These are phyloP conservation scores for Podocnemis expansa DNA, from an alignment of 2,113 vertebrate genomes.

Conservation along the genomic window DNA sequence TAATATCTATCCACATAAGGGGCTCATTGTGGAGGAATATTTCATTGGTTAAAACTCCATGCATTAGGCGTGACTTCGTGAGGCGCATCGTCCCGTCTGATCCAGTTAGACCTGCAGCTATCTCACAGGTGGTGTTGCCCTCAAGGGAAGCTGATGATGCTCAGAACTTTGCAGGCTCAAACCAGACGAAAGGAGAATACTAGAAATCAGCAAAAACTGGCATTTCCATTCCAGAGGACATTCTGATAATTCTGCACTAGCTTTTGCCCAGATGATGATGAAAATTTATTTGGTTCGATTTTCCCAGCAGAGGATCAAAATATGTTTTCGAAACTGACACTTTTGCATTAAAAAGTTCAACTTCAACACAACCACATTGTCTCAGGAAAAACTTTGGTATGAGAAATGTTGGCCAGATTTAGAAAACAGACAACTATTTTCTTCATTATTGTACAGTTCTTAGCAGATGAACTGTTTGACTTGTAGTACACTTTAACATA, in stretches of 20 bases:
- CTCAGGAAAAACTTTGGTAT: neutral
- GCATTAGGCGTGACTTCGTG: neutral
- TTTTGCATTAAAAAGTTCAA: neutral
- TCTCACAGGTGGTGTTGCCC: neutral
- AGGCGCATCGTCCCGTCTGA: neutral
- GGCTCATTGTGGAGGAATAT: neutral
- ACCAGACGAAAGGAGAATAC: neutral
- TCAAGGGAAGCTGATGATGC: neutral
- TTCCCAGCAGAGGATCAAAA: neutral
- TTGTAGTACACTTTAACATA: neutral
- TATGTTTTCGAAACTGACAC: neutral
- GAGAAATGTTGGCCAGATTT: neutral
- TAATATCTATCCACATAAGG: neutral
- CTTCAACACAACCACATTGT: neutral
- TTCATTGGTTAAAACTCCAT: neutral
- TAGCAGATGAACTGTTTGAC: neutral
- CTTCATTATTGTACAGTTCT: neutral
- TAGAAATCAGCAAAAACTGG: neutral
- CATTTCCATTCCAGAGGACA: neutral
- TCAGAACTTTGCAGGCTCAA: fast-evolving
- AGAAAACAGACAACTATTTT: neutral
- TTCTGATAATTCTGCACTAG: neutral
- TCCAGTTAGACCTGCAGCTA: neutral
- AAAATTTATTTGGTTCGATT: neutral
- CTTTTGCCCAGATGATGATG: neutral